Evolutionary conservation across 2,797 vertebrate genomes (phyloP).

Genomic region (Lagodon rhomboides): DNA sequence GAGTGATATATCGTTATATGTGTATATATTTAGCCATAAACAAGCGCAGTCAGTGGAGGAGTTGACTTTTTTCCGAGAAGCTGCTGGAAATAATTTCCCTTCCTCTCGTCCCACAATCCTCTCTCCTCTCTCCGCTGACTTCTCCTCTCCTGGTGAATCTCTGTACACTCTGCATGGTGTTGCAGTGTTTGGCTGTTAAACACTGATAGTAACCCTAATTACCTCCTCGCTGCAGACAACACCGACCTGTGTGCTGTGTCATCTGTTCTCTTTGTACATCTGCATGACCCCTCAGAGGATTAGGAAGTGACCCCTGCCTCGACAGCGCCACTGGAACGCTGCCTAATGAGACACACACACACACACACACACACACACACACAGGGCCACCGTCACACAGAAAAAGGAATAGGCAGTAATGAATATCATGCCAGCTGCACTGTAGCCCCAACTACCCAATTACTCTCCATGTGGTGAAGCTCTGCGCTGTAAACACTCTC

Average conservation of each 20-base stretch:
- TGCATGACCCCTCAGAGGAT: constrained; percentile 59
- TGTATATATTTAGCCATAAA: not conserved
- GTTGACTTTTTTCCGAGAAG: not conserved
- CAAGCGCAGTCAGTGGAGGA: not conserved
- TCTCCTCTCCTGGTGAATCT: constrained; percentile 10
- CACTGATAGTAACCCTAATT: constrained; percentile 73
- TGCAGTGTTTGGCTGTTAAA: constrained; percentile 60
- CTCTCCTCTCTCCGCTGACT: not conserved
- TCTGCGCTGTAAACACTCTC: constrained; percentile 42
- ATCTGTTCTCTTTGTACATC: constrained; percentile 67
- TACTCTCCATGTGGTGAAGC: constrained; percentile 43
- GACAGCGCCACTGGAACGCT: constrained; percentile 51
- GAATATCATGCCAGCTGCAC: constrained; percentile 53
- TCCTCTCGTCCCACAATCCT: not conserved
- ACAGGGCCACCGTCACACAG: constrained; percentile 13
- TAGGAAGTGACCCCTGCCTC: constrained; percentile 62
- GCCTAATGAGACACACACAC: constrained; percentile 71
- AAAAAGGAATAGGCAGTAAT: constrained; percentile 48
- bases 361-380: constrained; percentile 3
- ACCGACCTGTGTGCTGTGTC: constrained; percentile 67
- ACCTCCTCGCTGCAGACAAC: constrained; percentile 62
- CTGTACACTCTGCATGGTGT: constrained; percentile 25
- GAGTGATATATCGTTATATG: too few relatives aligned
- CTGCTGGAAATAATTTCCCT: constrained; percentile 20
- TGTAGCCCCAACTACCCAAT: constrained; percentile 53